These are phyloP conservation scores for Druon quercuslanigerum DNA, from an alignment of 1,140 invertebrate genomes.

Conservation along the genomic window DNA sequence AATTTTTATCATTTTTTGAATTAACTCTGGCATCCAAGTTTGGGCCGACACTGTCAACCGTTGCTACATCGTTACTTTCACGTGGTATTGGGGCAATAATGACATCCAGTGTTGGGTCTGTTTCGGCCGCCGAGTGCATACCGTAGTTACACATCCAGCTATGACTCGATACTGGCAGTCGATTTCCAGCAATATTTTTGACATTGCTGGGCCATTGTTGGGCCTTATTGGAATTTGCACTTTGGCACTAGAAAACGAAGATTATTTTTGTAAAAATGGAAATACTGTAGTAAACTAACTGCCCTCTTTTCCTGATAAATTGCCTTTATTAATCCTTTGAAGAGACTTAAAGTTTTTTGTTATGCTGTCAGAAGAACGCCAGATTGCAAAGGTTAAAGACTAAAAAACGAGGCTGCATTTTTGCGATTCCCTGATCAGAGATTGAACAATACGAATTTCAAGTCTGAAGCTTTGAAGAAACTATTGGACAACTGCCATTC, in stretches of 20 bases:
- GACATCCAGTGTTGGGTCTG: too few relatives aligned
- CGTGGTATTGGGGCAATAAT: too few relatives aligned
- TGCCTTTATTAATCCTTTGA: not conserved
- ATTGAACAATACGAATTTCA: slow-evolving; percentile 9
- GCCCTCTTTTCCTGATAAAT: not conserved
- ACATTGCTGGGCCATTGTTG: too few relatives aligned
- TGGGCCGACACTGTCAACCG: too few relatives aligned
- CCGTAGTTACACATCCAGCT: too few relatives aligned
- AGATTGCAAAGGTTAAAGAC: slow-evolving; percentile 3
- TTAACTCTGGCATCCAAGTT: too few relatives aligned
- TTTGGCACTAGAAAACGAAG: not conserved
- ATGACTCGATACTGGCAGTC: too few relatives aligned
- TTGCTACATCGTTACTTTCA: too few relatives aligned
- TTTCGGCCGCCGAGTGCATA: too few relatives aligned
- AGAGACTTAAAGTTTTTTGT: not conserved
- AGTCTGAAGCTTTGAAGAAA: slow-evolving; percentile 24
- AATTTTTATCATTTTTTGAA: too few relatives aligned
- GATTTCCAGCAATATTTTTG: too few relatives aligned
- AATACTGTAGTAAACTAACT: not conserved
- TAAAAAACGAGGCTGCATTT: not conserved
- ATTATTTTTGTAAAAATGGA: not conserved
- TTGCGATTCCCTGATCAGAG: slow-evolving; percentile 7
- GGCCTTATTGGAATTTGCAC: too few relatives aligned
- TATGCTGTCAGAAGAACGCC: not conserved
- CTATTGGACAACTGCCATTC: slow-evolving; percentile 28